A percentile compares a stretch with the other conserved stretches of the same genome.
These are phyloP conservation scores for Leuctra nigra DNA, from an alignment of 2,888 invertebrate genomes.

Conservation along the genomic window DNA sequence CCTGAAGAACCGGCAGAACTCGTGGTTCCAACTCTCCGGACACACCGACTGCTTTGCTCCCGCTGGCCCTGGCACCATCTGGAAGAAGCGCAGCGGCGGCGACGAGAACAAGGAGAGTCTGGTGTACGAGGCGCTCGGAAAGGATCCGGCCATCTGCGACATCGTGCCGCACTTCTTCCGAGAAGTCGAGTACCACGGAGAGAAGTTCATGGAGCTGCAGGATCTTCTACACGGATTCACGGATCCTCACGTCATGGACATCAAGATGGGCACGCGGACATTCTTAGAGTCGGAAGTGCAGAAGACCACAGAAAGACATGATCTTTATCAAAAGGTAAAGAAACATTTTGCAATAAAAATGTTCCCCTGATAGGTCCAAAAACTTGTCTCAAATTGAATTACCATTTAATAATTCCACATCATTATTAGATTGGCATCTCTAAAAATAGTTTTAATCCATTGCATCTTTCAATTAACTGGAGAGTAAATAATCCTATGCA, in stretches of 20 bases:
- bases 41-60: conserved; percentile 90
- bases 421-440: too few relatives aligned
- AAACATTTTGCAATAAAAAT: neutral
- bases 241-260: conserved; percentile 94
- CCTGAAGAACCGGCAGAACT: conserved; percentile 44
- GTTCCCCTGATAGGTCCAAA: neutral
- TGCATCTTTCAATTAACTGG: too few relatives aligned
- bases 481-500: too few relatives aligned
- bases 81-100: conserved; percentile 74
- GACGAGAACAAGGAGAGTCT: conserved; percentile 65
- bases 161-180: conserved; percentile 81
- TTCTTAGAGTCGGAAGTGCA: conserved; percentile 93
- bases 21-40: conserved; percentile 91
- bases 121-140: conserved; percentile 72
- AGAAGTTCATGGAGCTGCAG: conserved; percentile 90
- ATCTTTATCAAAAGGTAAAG: conserved; percentile 76
- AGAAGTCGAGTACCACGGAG: conserved; percentile 69
- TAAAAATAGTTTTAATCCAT: too few relatives aligned
- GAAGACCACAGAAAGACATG: conserved; percentile 73
- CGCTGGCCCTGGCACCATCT: conserved; percentile 87
- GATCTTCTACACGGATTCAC: conserved; percentile 85
- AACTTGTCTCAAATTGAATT: neutral
- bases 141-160: conserved; percentile 62
- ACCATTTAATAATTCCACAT: neutral
- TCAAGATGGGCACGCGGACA: conserved; percentile 94